A percentile compares a stretch with the other conserved stretches of the same genome.
Conservation (phyloP, 2,113 vertebrate genomes). For the Callocephalon fimbriatum region DNA sequence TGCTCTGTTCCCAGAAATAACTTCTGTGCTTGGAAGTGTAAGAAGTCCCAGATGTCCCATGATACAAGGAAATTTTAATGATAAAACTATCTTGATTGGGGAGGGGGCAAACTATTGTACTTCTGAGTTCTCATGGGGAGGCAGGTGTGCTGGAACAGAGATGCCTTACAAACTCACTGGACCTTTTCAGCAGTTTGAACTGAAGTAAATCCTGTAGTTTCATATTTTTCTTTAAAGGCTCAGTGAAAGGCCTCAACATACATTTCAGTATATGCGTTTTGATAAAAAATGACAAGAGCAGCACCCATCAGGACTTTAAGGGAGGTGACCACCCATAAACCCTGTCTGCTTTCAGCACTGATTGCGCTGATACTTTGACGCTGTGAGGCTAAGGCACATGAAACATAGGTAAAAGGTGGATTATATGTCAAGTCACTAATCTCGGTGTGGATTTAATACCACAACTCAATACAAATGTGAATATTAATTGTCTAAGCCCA, state of each 20-base stretch:
- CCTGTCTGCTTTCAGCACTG: background rate
- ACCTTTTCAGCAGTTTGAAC: background rate
- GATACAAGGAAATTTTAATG: conserved; percentile 1
- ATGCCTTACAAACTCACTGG: background rate
- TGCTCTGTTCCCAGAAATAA: background rate
- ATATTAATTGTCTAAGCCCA: background rate
- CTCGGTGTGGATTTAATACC: background rate
- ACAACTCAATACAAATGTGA: background rate
- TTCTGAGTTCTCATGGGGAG: background rate
- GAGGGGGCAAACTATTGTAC: background rate
- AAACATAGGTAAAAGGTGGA: background rate
- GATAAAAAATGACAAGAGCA: background rate
- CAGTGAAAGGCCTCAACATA: background rate
- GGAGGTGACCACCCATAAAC: background rate
- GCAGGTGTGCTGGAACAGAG: background rate
- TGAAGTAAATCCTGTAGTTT: background rate
- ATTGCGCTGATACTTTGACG: background rate
- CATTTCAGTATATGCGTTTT: background rate
- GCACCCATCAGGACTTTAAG: background rate
- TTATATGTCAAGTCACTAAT: background rate
- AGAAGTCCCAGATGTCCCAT: background rate
- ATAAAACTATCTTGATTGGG: conserved; percentile 13
- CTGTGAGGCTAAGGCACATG: background rate
- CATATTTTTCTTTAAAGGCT: background rate
- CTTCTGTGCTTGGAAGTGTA: background rate